These are phyloP conservation scores for Drosophila baimaii DNA, from an alignment of 1,140 invertebrate genomes.

Conservation along the genomic window DNA sequence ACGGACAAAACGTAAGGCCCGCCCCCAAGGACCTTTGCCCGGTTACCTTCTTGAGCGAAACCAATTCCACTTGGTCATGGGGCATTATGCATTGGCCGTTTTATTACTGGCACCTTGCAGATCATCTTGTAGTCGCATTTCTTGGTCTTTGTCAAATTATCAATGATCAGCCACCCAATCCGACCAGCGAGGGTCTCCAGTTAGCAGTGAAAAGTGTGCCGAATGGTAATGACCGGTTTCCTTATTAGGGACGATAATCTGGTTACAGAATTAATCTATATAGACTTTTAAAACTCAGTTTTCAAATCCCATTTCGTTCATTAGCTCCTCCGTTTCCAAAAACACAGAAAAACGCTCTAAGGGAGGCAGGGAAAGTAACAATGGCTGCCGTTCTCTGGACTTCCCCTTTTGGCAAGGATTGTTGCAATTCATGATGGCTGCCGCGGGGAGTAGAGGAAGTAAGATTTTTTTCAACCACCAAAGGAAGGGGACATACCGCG, in stretches of 20 bases:
- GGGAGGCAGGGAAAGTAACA: neutral
- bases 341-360: neutral
- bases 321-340: neutral
- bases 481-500: neutral
- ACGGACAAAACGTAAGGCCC: neutral
- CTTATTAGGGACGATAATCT: constrained; percentile 6
- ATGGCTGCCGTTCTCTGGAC: constrained; percentile 3
- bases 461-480: constrained; percentile 14
- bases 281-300: neutral
- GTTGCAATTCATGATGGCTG: constrained; percentile 32
- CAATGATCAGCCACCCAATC: constrained; percentile 40
- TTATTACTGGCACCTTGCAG: constrained; percentile 29
- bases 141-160: constrained; percentile 36
- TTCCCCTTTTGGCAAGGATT: constrained; percentile 12
- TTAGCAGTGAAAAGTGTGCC: constrained; percentile 26
- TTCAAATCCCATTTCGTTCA: neutral
- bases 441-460: neutral
- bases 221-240: constrained; percentile 37
- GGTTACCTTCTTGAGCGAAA: constrained; percentile 53
- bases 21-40: constrained; percentile 9
- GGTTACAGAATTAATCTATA: neutral
- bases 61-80: constrained; percentile 67
- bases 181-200: constrained; percentile 20
- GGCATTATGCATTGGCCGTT: constrained; percentile 43
- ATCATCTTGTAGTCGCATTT: constrained; percentile 41